Percentiles rank a stretch among this genome's conserved stretches.
Conservation (phyloP, 1,140 invertebrate genomes). For the Neodiprion virginianus region DNA sequence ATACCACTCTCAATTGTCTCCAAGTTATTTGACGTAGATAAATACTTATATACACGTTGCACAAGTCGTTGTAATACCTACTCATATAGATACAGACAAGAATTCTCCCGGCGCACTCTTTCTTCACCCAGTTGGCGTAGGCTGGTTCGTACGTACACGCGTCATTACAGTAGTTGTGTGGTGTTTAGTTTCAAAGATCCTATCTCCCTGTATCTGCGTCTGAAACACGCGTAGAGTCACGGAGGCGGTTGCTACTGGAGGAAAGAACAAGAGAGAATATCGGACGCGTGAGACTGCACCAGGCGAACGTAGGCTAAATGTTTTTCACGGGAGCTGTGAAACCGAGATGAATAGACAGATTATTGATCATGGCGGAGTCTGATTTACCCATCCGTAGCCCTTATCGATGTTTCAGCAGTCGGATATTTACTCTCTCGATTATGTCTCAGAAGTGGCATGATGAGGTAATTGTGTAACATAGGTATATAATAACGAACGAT, state of each 20-base stretch:
- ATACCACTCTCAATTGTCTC: background rate
- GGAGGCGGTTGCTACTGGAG: background rate
- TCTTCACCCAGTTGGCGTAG: background rate
- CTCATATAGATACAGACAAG: too few relatives aligned
- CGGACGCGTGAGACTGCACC: background rate
- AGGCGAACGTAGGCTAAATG: background rate
- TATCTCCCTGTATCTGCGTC: constrained; percentile 6
- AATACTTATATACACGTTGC: background rate
- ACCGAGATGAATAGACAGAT: background rate
- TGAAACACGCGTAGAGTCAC: constrained; percentile 15
- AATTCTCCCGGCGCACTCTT: background rate
- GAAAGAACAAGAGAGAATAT: constrained; percentile 3
- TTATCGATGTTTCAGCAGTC: background rate
- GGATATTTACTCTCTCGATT: background rate
- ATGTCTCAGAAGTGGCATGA: background rate
- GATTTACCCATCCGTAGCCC: too few relatives aligned
- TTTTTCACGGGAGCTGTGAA: background rate
- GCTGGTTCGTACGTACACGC: constrained; percentile 3
- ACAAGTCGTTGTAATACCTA: background rate
- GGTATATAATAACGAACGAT: too few relatives aligned
- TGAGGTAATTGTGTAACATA: too few relatives aligned
- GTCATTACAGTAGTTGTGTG: constrained; percentile 18
- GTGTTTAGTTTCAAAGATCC: constrained; percentile 18
- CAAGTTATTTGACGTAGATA: background rate
- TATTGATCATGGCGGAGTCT: background rate